Evolutionary conservation across 1,140 invertebrate species (phyloP), one percentile per base, ranked within the genome.

Genomic region (Cydia fagiglandana): DNA sequence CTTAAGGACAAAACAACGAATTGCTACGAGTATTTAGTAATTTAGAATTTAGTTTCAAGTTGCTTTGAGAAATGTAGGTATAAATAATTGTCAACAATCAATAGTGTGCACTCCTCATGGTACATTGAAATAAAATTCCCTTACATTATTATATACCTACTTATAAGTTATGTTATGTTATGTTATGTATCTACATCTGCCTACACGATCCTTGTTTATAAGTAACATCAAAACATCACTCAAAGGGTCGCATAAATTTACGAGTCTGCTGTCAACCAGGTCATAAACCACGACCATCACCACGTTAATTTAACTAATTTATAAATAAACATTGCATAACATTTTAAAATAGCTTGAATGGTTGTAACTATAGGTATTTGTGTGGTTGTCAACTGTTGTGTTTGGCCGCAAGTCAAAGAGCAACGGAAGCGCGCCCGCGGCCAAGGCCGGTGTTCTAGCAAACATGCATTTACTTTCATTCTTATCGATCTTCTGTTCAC

Each of bases 331-430:
- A n/a, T 70, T 41, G 24, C 66, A 70, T 70, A 70, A 41, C 2
- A 70, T 70, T 70, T 45, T 70, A 38, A 70, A 70, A 70, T 70
- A 70, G 66, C 66, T 7, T 41, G 66, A 41, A 41, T 20, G 66
- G 17, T 17, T 17, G 66, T 41, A 70, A 41, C 56, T 10, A 17
- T 70, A 70, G 0, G 41, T 70, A 70, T 70, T 70, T 70, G 38
- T 77, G 79, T 78, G 50, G 47, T 76, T 77, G 75, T 50, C 73
- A 75, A 76, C 56, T 78, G 74, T 78, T 78, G 75, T 80, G 75
- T 81, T 86, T 86, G 84, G 84, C 83, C 76, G 76, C 75, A 78
- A 83, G 79, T 84, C 84, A 86, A 86, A 80, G 24, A 78, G 74
- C 45, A 41, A 17, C 81, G 83, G 81, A 84, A 82, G 75, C 78